Evolutionary conservation across 2,113 vertebrate species (phyloP).

Genomic region (Hystrix cristata): DNA sequence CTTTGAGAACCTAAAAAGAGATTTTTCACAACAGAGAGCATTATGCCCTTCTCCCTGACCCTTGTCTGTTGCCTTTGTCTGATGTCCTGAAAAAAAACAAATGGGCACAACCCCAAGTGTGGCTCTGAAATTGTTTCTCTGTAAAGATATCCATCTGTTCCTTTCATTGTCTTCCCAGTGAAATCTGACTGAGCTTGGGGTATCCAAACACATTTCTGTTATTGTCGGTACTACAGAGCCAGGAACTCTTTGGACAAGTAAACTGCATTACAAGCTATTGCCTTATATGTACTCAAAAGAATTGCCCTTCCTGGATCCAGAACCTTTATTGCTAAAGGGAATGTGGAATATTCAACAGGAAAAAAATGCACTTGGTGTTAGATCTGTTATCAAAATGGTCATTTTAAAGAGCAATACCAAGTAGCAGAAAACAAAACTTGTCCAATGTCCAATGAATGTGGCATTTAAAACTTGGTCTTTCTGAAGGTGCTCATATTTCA

Average conservation of each 20-base stretch:
- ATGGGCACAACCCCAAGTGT: constrained; percentile 64
- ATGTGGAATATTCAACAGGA: constrained; percentile 17
- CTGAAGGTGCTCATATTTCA: neutral
- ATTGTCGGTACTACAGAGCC: constrained; percentile 70
- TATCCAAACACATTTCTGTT: constrained; percentile 74
- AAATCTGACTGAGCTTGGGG: constrained; percentile 61
- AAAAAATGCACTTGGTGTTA: constrained; percentile 44
- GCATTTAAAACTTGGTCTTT: constrained; percentile 57
- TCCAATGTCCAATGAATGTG: constrained; percentile 23
- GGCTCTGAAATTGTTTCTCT: constrained; percentile 63
- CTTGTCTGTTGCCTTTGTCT: constrained; percentile 42
- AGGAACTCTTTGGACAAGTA: constrained; percentile 78
- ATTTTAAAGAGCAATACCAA: constrained; percentile 49
- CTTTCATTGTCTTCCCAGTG: constrained; percentile 75
- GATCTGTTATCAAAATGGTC: constrained; percentile 14
- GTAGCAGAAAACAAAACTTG: constrained; percentile 37
- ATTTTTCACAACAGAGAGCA: neutral
- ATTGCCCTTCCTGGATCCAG: constrained; percentile 46
- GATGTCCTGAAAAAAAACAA: constrained; percentile 26
- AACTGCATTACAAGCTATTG: constrained; percentile 48
- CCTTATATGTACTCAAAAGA: constrained; percentile 68
- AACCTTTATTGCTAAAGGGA: constrained; percentile 35
- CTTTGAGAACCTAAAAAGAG: neutral
- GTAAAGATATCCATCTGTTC: constrained; percentile 80
- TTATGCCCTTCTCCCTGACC: constrained; percentile 1